Evolutionary conservation across 2,113 vertebrate genomes (phyloP).

Genomic region (Crotophaga sulcirostris): DNA sequence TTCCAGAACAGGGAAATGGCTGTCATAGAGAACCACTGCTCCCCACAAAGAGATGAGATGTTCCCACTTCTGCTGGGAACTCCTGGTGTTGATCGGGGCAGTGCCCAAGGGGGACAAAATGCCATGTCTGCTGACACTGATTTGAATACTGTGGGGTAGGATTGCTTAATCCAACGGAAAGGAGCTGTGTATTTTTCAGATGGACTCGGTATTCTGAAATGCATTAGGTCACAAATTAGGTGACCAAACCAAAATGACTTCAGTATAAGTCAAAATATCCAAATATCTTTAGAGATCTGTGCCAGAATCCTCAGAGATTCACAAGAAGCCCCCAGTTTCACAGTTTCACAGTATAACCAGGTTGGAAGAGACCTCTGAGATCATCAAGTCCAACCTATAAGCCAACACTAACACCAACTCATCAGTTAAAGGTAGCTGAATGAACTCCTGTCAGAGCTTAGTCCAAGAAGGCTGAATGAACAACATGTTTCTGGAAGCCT

Average conservation of each 20-base stretch:
- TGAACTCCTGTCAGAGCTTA: neutral
- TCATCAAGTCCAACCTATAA: too few relatives aligned
- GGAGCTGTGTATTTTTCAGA: neutral
- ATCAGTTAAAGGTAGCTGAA: neutral
- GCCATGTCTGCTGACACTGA: neutral
- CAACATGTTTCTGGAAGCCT: neutral
- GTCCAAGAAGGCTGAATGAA: neutral
- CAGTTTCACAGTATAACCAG: too few relatives aligned
- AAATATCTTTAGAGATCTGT: neutral
- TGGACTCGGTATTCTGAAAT: neutral
- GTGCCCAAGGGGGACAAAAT: neutral
- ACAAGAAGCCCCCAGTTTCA: neutral
- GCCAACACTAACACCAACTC: too few relatives aligned
- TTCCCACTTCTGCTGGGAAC: neutral
- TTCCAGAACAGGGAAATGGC: neutral
- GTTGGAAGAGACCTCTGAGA: too few relatives aligned
- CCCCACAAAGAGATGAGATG: neutral
- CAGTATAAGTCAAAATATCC: neutral
- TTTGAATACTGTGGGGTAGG: neutral
- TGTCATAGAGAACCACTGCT: neutral
- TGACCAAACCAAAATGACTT: neutral
- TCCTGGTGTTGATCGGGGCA: neutral
- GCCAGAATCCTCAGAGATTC: neutral
- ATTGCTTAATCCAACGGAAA: neutral
- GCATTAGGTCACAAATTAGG: too few relatives aligned